These are phyloP conservation scores for Paradoxurus hermaphroditus DNA, from an alignment of 2,113 vertebrate species.

Conservation along the genomic window DNA sequence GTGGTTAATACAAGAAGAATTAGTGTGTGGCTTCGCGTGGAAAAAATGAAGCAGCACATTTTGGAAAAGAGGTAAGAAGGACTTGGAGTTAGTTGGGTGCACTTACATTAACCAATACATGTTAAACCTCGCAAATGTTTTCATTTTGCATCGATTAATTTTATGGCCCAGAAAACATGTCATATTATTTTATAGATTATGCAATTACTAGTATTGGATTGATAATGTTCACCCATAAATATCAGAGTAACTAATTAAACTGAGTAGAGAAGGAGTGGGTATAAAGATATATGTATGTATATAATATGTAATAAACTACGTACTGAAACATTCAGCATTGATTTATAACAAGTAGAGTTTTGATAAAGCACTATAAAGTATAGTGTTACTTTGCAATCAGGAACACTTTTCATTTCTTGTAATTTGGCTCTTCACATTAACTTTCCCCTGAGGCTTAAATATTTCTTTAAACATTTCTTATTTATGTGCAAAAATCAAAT, in stretches of 20 bases:
- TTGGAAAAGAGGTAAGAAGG: neutral
- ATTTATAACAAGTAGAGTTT: conserved; percentile 27
- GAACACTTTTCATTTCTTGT: conserved; percentile 17
- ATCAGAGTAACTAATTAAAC: conserved; percentile 56
- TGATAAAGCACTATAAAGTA: conserved; percentile 31
- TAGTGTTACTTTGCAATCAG: conserved; percentile 14
- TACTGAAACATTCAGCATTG: conserved; percentile 21
- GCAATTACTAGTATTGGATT: conserved; percentile 60
- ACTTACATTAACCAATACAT: neutral
- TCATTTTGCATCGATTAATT: conserved; percentile 48
- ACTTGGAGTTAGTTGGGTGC: neutral
- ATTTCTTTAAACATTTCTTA: neutral
- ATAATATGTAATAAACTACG: conserved; percentile 16
- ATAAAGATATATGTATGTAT: neutral
- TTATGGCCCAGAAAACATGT: conserved; percentile 46
- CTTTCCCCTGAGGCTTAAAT: conserved; percentile 7
- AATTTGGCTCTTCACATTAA: conserved; percentile 20
- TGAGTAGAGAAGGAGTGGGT: conserved; percentile 15
- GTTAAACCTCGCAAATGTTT: conserved; percentile 1
- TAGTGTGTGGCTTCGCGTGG: neutral
- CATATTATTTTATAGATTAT: conserved; percentile 57
- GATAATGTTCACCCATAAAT: conserved; percentile 63
- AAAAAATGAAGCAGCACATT: neutral
- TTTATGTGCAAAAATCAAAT: neutral
- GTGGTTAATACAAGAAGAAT: neutral